Percentiles rank a stretch among this genome's conserved stretches.
phyloP scores from a whole-genome alignment of 1,140 invertebrate species.

The Vanessa tameamea region DNA sequence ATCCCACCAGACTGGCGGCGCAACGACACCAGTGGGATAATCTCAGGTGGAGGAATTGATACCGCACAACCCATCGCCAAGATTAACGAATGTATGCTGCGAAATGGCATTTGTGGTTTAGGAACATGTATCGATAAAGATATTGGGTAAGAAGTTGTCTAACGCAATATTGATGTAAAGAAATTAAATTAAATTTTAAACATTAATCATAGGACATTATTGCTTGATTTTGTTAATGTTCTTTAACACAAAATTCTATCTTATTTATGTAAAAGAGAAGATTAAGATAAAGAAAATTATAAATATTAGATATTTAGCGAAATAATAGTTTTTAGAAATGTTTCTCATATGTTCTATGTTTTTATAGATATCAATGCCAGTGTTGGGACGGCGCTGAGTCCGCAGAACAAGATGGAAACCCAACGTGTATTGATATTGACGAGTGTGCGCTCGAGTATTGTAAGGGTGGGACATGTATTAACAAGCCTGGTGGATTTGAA shows the following conservation, averaged over 20 bases:
- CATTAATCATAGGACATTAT: too few species aligned
- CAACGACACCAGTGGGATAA: conserved; percentile 64
- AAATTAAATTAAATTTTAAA: too few species aligned
- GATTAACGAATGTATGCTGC: conserved; percentile 88
- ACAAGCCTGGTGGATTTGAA: conserved; percentile 89
- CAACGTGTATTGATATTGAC: conserved; percentile 83
- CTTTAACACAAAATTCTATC: too few species aligned
- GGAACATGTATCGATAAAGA: conserved; percentile 89
- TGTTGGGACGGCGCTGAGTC: conserved; percentile 75
- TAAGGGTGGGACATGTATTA: conserved; percentile 81
- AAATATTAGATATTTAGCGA: too few species aligned
- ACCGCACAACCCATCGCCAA: conserved; percentile 61
- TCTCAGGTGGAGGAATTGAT: conserved; percentile 34
- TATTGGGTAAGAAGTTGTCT: conserved; percentile 83
- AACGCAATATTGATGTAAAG: too few species aligned
- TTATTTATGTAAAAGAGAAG: too few species aligned
- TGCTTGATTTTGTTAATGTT: too few species aligned
- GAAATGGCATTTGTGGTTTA: conserved; percentile 88
- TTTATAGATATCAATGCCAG: conserved; percentile 68
- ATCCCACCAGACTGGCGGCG: conserved; percentile 60
- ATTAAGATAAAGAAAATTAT: too few species aligned
- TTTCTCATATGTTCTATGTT: background rate
- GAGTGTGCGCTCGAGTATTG: conserved; percentile 83
- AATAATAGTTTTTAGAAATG: too few species aligned
- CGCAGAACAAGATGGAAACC: conserved; percentile 67